Evolutionary conservation across 2,888 invertebrate genomes (phyloP).

Genomic region (Agrochola lychnidis): DNA sequence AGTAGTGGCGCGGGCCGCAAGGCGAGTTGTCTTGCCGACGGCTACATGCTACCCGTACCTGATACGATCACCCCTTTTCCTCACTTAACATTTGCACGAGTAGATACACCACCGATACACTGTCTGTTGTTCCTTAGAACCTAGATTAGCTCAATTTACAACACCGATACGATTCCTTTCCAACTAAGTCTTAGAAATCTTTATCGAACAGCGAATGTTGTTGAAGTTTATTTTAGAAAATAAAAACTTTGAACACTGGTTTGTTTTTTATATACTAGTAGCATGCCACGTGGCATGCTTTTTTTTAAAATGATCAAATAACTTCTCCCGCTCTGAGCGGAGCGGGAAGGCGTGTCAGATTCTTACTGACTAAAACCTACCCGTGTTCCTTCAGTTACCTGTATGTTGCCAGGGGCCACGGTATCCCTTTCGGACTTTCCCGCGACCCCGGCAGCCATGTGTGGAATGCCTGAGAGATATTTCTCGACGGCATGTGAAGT

Average conservation of each 20-base stretch:
- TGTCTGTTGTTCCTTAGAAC: conserved; percentile 54
- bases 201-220: background rate
- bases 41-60: conserved; percentile 56
- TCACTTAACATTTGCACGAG: conserved; percentile 51
- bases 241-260: background rate
- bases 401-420: too few relatives aligned
- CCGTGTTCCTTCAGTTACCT: too few relatives aligned
- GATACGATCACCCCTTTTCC: conserved; percentile 64
- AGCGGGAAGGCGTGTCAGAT: too few relatives aligned
- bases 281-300: too few relatives aligned
- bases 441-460: too few relatives aligned
- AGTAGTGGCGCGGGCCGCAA: conserved; percentile 31
- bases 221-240: background rate
- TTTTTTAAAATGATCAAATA: too few relatives aligned
- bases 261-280: background rate
- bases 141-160: conserved; percentile 52
- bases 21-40: conserved; percentile 44
- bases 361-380: too few relatives aligned
- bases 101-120: conserved; percentile 57
- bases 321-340: too few relatives aligned
- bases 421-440: too few relatives aligned
- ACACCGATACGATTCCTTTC: conserved; percentile 31
- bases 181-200: conserved; percentile 6
- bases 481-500: too few relatives aligned
- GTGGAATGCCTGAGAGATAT: too few relatives aligned